Conservation (phyloP, 2,797 vertebrate genomes). For the Artibeus lituratus region DNA sequence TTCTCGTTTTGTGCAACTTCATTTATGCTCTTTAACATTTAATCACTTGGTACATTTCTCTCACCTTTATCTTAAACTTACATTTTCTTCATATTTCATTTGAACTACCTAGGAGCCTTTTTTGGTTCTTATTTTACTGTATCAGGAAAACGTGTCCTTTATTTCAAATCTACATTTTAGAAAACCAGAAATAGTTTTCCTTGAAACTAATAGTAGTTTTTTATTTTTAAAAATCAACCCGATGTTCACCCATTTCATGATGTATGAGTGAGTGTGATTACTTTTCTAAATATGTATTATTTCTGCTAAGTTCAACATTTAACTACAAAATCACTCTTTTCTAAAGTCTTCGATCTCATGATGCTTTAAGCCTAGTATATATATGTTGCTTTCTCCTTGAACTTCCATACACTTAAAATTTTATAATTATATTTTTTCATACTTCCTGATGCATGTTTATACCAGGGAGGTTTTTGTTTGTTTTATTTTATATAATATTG, state of each 20-base stretch:
- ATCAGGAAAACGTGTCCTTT: background rate
- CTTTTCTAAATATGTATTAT: background rate
- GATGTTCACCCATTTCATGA: background rate
- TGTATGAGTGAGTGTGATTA: too few species aligned
- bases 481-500: background rate
- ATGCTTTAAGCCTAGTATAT: background rate
- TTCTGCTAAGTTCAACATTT: background rate
- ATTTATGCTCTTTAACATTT: background rate
- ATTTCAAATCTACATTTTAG: background rate
- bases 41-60: background rate
- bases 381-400: background rate
- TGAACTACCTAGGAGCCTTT: background rate
- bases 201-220: background rate
- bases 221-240: background rate
- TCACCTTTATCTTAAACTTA: background rate
- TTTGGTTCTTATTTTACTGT: background rate
- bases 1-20: background rate
- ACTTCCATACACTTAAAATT: background rate
- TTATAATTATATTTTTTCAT: background rate
- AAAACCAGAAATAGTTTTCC: background rate
- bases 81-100: background rate
- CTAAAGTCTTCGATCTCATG: background rate
- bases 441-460: background rate
- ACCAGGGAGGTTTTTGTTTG: background rate
- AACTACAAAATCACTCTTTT: background rate